Evolutionary conservation across 2,888 invertebrate species (phyloP).

Genomic region (Linhomoeus sp.): DNA sequence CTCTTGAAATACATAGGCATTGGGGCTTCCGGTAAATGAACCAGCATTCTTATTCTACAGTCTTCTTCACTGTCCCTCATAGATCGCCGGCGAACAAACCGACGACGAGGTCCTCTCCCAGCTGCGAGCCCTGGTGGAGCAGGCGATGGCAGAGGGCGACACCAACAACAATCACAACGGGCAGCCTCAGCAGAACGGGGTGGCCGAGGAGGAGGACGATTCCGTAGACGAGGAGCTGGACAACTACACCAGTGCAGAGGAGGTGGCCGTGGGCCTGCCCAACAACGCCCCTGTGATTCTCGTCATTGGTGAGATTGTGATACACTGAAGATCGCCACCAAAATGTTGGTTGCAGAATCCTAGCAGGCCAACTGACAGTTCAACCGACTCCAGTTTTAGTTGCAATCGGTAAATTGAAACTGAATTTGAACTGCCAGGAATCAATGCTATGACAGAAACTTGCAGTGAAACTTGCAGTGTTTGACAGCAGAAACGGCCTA

Average conservation of each 20-base stretch:
- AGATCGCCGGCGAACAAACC: conserved; percentile 26
- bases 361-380: too few species aligned
- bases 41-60: neutral
- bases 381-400: too few species aligned
- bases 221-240: neutral
- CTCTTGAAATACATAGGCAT: neutral
- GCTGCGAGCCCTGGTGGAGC: conserved; percentile 16
- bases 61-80: conserved; percentile 1
- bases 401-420: too few species aligned
- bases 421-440: too few species aligned
- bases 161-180: neutral
- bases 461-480: too few species aligned
- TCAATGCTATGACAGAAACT: too few species aligned
- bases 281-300: conserved; percentile 21
- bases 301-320: conserved; percentile 14
- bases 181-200: neutral
- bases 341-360: too few species aligned
- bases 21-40: too few species aligned
- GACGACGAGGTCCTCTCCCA: conserved; percentile 20
- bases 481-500: too few species aligned
- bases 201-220: neutral
- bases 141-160: conserved; percentile 10
- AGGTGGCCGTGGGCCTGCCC: conserved; percentile 11
- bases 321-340: neutral
- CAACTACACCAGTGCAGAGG: neutral